Percentiles rank a stretch among this genome's conserved stretches.
These are phyloP conservation scores for Corvus cornix DNA, from an alignment of 2,113 vertebrate genomes.

Conservation along the genomic window DNA sequence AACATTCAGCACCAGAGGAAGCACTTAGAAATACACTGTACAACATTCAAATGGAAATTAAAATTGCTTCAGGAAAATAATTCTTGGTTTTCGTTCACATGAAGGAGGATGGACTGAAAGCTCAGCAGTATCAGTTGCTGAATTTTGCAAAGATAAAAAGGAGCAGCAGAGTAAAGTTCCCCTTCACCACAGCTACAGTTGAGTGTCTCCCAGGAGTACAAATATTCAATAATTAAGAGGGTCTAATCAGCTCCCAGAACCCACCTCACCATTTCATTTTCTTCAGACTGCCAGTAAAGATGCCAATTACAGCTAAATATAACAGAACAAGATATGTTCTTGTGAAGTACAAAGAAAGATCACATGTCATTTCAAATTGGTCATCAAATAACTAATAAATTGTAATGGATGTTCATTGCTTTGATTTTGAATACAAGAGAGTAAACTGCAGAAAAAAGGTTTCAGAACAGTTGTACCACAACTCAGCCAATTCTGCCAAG, in stretches of 20 bases:
- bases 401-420: neutral
- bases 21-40: neutral
- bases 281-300: slow-evolving; percentile 17
- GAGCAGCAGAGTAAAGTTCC: neutral
- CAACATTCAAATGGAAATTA: neutral
- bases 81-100: neutral
- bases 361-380: neutral
- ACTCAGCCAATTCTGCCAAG: neutral
- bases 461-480: neutral
- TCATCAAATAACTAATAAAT: slow-evolving; percentile 22
- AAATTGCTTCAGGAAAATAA: neutral
- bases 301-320: slow-evolving; percentile 38
- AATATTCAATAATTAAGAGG: slow-evolving; percentile 11
- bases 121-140: neutral
- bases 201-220: neutral
- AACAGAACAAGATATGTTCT: neutral
- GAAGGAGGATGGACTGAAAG: neutral
- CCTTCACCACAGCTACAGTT: neutral
- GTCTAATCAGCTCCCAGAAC: slow-evolving; percentile 26
- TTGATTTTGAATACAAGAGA: neutral
- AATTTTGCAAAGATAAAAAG: neutral
- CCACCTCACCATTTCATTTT: slow-evolving; percentile 21
- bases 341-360: slow-evolving; percentile 12
- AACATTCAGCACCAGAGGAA: neutral
- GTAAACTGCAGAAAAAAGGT: neutral